Percentiles rank a stretch among this genome's conserved stretches.
These are phyloP conservation scores for Typhlichthys eigenmanni DNA, from an alignment of 2,797 vertebrate genomes.

Conservation along the genomic window DNA sequence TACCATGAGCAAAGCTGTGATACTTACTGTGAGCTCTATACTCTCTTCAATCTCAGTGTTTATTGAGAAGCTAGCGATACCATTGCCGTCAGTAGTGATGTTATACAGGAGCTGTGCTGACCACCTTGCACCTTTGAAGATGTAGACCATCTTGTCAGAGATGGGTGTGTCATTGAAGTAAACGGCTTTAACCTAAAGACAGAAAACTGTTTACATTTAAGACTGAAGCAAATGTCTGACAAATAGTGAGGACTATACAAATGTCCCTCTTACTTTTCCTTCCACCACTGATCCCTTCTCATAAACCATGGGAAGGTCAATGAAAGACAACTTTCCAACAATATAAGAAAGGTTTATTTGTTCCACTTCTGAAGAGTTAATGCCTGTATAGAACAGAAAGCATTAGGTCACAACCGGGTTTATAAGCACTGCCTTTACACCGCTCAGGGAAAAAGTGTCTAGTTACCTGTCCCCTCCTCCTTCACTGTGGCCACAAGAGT, in stretches of 20 bases:
- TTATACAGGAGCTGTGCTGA: conserved; percentile 26
- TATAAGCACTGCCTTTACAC: neutral
- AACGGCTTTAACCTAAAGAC: conserved; percentile 63
- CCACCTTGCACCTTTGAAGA: conserved; percentile 49
- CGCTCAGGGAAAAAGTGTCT: neutral
- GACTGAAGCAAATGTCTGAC: neutral
- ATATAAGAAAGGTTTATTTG: conserved; percentile 21
- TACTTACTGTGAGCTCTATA: conserved; percentile 45
- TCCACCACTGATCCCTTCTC: conserved; percentile 34
- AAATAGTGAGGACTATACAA: neutral
- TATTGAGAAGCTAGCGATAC: conserved; percentile 62
- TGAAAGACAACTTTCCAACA: conserved; percentile 59
- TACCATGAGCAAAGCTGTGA: neutral
- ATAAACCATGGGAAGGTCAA: conserved; percentile 58
- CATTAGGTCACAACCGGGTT: neutral
- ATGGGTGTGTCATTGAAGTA: conserved; percentile 52
- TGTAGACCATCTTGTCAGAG: conserved; percentile 43
- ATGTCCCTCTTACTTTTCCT: conserved; percentile 54
- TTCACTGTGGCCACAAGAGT: conserved; percentile 24
- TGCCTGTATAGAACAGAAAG: conserved; percentile 34
- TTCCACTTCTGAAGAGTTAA: neutral
- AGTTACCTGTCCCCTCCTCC: conserved; percentile 68
- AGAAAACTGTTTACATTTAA: neutral
- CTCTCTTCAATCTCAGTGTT: neutral
- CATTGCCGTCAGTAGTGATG: conserved; percentile 63